These are phyloP conservation scores for Parapsyche elsis DNA, from an alignment of 1,140 invertebrate species.

Conservation along the genomic window DNA sequence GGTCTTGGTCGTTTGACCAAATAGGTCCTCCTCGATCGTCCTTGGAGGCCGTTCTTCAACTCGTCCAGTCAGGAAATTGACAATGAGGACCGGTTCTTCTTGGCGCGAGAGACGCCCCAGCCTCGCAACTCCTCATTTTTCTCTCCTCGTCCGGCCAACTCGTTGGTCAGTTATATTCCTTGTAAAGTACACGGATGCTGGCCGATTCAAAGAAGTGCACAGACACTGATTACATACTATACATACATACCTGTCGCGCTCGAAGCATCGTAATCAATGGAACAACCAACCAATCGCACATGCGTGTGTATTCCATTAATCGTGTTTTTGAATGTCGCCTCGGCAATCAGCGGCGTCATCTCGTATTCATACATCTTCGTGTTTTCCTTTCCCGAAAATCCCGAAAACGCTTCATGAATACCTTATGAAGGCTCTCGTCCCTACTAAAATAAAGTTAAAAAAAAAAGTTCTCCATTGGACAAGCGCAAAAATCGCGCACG, in stretches of 20 bases:
- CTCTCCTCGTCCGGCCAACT: neutral
- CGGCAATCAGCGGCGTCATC: neutral
- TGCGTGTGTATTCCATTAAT: no score
- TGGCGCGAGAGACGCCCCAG: neutral
- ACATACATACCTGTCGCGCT: neutral
- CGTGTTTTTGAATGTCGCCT: neutral
- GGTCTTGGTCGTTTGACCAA: constrained; percentile 25
- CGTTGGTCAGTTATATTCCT: constrained; percentile 7
- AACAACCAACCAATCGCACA: no score
- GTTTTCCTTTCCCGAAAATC: neutral
- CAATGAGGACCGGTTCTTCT: constrained; percentile 2
- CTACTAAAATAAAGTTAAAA: neutral
- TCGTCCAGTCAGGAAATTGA: constrained; percentile 35
- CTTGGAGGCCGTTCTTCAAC: constrained; percentile 41
- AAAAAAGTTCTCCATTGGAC: neutral
- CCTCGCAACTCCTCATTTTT: neutral
- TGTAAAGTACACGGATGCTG: constrained; percentile 15
- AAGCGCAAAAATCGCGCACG: neutral
- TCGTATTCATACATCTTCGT: constrained; percentile 13
- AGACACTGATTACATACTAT: neutral
- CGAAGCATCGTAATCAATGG: no score
- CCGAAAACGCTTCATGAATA: constrained; percentile 1
- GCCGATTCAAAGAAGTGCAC: neutral
- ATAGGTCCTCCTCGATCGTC: constrained; percentile 39
- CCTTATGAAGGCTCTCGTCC: neutral